Evolutionary conservation across 2,888 invertebrate genomes (phyloP), one percentile per base, ranked within the genome.

Genomic region (Philopedon plagiatum): DNA sequence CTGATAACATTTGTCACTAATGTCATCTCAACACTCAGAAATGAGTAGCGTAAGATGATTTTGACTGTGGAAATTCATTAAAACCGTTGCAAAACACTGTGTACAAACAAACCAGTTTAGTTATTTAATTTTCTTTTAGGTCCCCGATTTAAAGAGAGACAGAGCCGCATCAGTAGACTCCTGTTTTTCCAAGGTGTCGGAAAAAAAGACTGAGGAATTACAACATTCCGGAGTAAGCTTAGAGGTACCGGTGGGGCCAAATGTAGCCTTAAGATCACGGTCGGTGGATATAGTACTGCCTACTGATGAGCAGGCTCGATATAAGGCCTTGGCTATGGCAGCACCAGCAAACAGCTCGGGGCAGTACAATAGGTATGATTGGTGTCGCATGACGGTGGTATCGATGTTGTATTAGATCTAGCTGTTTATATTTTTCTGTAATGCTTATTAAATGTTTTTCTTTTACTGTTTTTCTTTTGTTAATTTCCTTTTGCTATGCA

Each of bases 251-350:
- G 91, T 91, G 60, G 89, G 90, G 71, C 85, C 87, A 32, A 85
- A 86, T 75, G 91, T 91, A 75, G 89, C 88, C 54, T 89, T 92
- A 32, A 88, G 95, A 56, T 95, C 95, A 34, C 90, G 94, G 74
- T 94, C 94, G 54, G 95, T 95, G 73, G 95, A 95, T 85, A 95
- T 95, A 80, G 95, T 95, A 57, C 86, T 96, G 77, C 95, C 95
- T 26, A 95, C 95, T 8, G 92, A 93, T 73, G 93, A 93, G 80
- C 94, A 94, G 85, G 93, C 94, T 26, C 89, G 94, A 76, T 95
- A 95, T 85, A 94, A 94, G 81, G 94, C 95, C n/a, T 86, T 95
- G 77, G 90, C 93, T 57, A 87, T 92, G 85, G 90, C 91, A 21
- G 89, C 90, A 19, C 87, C 90, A 26, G 87, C 90, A 29, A 86